Evolutionary conservation across 2,888 invertebrate species (phyloP), one percentile per base, ranked within the genome.

Genomic region (Dryobota labecula): DNA sequence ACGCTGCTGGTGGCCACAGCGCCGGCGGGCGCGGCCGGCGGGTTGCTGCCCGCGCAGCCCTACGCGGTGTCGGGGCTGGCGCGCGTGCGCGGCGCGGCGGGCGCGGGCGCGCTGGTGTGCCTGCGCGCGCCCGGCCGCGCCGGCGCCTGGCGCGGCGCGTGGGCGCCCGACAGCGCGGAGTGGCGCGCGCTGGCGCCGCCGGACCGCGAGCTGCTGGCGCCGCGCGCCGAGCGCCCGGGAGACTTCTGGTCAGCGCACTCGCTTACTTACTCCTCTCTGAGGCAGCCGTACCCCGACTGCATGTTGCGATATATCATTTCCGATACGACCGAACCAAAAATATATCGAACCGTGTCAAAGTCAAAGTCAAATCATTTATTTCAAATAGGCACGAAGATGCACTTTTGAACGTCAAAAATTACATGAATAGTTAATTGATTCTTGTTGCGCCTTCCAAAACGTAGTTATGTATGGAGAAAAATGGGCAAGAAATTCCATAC

Each of bases 21-120:
- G 53, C 58, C 53, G 38, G 30, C n/a, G 30, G 68, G 60, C 66
- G 80, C 63, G 53, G 68, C 97, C 70, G 96, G 96, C 88, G 97
- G 97, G 13, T 93, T 97, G 81, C 96, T 97, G 82, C 96, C 97
- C 13, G 97, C 97, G 79, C 97, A 97, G 87, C 97, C 97, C 2
- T 98, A 97, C 91, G 97, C 97, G 86, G 97, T 98, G 65, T 97
- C 97, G 9, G 98, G 97, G n/a, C 93, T 97, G 88, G 97, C 97
- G 64, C 94, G 97, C 78, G 97, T 97, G 70, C 94, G 97, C 62
- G 97, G 96, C 90, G 94, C 64, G 96, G 96, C 5, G 78, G 84
- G 69, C 96, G 64, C 30, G 13, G 96, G 73, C 92, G 97, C 73
- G 97, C 97, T 89, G 97, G 73, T 81, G 67, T 80, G 80, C 1